Conservation (phyloP, 1,140 invertebrate species). For the Drosophila grimshawi region DNA sequence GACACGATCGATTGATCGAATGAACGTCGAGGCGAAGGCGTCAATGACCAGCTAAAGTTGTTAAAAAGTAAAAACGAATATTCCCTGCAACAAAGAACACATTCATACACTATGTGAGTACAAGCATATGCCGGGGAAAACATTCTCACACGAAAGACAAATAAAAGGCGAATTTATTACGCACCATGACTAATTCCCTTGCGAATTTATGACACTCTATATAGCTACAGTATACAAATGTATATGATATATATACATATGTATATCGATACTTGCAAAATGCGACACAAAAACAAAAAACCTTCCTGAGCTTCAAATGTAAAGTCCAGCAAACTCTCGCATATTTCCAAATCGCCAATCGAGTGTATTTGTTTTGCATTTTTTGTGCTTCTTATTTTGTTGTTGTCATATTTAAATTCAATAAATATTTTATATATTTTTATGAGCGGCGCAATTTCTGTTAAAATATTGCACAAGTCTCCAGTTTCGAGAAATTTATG, state of each 20-base stretch:
- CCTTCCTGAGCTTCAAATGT: constrained; percentile 30
- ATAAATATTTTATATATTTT: constrained; percentile 76
- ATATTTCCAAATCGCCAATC: constrained; percentile 28
- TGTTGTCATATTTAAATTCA: constrained; percentile 66
- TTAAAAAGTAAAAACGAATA: constrained; percentile 41
- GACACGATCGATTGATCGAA: constrained; percentile 50
- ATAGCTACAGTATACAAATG: constrained; percentile 16
- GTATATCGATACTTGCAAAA: constrained; percentile 20
- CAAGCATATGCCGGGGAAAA: constrained; percentile 25
- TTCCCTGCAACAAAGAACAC: constrained; percentile 63
- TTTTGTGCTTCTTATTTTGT: constrained; percentile 39
- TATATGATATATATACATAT: constrained; percentile 11
- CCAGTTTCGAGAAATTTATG: constrained; percentile 48
- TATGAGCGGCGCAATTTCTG: constrained; percentile 58
- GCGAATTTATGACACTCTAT: constrained; percentile 73
- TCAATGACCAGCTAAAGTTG: constrained; percentile 62
- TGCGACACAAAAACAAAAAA: constrained; percentile 24
- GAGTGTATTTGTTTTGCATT: constrained; percentile 43
- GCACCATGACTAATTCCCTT: constrained; percentile 73
- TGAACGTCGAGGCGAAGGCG: constrained; percentile 26
- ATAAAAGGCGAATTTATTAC: constrained; percentile 79
- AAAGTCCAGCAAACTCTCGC: constrained; percentile 14
- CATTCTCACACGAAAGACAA: constrained; percentile 80
- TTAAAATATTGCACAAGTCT: constrained; percentile 66
- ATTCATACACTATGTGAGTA: constrained; percentile 48